Base-by-base conservation (phyloP, 2,888 invertebrate genomes). In the Andrena praecox region DNA sequence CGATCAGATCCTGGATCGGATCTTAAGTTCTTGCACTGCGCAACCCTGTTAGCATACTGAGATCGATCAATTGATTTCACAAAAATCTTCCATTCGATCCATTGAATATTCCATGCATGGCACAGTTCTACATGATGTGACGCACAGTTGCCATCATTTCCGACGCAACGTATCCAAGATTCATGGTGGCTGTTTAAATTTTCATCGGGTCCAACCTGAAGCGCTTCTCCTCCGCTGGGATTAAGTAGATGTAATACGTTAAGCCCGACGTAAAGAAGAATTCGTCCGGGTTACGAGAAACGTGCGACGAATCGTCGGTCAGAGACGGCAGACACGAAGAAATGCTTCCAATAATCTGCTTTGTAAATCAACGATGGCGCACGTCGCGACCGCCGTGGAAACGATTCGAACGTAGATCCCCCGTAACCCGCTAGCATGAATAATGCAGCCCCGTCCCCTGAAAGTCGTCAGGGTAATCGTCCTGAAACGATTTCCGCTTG, bases 381-480 rank as follows among this genome's bases (percentile, higher is more conserved):
- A 73, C 52, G 59, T 33, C 67, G 24, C 56, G 52, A 31, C 35
- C 48, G 27, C 56, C 31, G 50, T 54, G 64, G 67, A 76, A 52
- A 60, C 62, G 75, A 84, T 78, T 68, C 48, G 66, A 27, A 64
- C 75, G 71, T 69, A 70, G 74, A 82, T 70, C 67, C 59, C 54
- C 63, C 3, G 56, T 56, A 56, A 31, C 52, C 50, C 31, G 75
- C 31, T 52, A 64, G 69, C 78, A 84, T 82, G 84, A 84, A 84
- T 84, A 84, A 84, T 84, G 84, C 78, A 84, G 54, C 35, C 56
- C 20, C 35, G 50, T 48, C 33, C 72, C 63, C 60, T 16, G 77
- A 64, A 84, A 72, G 82, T 77, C 74, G 77, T 82, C 77, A 59
- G 48, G 75, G 82, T 79, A 84, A 84, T 82, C 78, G 78, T 50